Evolutionary conservation across 2,113 vertebrate genomes (phyloP).

Genomic region (Pipa parva): DNA sequence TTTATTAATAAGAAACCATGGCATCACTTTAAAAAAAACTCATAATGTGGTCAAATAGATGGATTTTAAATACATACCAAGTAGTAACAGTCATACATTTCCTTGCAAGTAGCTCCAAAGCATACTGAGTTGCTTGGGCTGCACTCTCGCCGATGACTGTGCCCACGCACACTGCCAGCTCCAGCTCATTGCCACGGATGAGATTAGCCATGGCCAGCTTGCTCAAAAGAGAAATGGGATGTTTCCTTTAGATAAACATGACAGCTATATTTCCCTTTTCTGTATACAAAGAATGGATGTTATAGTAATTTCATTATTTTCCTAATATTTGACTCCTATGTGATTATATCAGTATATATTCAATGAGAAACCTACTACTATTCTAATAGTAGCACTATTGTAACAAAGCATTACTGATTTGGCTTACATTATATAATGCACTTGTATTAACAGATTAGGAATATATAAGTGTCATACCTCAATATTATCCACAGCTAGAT

Average conservation of each 20-base stretch:
- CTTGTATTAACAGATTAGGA: background rate
- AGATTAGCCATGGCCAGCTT: constrained; percentile 88
- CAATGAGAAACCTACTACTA: too few relatives aligned
- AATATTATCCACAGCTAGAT: constrained; percentile 82
- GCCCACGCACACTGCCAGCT: constrained; percentile 84
- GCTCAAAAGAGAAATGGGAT: constrained; percentile 50
- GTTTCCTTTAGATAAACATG: constrained; percentile 44
- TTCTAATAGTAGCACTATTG: too few relatives aligned
- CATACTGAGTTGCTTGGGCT: constrained; percentile 76
- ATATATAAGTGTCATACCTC: constrained; percentile 65
- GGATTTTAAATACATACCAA: constrained; percentile 71
- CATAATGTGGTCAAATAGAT: too few relatives aligned
- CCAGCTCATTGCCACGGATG: constrained; percentile 93
- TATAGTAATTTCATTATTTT: too few relatives aligned
- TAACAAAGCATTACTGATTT: too few relatives aligned
- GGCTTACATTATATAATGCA: too few relatives aligned
- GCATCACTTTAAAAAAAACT: background rate
- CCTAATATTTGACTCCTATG: too few relatives aligned
- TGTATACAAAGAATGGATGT: background rate
- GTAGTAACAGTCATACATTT: constrained; percentile 85
- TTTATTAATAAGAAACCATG: background rate
- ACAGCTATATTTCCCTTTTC: background rate
- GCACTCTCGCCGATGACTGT: constrained; percentile 79
- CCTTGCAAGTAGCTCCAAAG: constrained; percentile 85
- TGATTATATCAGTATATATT: too few relatives aligned